Base-by-base conservation (phyloP, 2,113 vertebrate genomes). In the Hiodon alosoides region DNA sequence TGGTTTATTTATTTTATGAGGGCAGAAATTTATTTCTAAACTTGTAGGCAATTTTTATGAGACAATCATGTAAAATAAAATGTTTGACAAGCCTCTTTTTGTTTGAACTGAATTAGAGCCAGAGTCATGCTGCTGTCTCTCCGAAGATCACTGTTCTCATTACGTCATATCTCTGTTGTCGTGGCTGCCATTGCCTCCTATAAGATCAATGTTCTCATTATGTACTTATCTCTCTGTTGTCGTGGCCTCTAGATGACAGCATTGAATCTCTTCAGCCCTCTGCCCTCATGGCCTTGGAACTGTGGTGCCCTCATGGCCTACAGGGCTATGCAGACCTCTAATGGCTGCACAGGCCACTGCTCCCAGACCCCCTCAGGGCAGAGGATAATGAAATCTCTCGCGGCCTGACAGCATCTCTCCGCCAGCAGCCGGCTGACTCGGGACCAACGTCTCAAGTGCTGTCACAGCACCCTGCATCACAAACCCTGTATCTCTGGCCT, bases 401-500 rank as follows among this genome's bases (percentile, higher is more conserved):
- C 46, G 31, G 73, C 46, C 73, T 47, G 11, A 53, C n/a, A 47
- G 31, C 54, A 75, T 68, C 47, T 57, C 64, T 48, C 5, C 16
- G 7, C 7, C n/a, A 68, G 65, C 46, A 67, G 13, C 64, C 64
- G 17, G 54, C 31, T 5, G 62, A 75, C 62, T 67, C 52, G 68
- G 59, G 51, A 54, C 14, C 65, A 6, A 46, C 17, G 4, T 17
- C 13, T 16, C 9, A 17, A 50, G n/a, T 14, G 17, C 50, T 7
- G 47, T 52, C 14, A 14, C 50, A 68, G 48, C 10, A 11, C 58
- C 62, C 31, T 4, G 17, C 55, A 58, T 47, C 13, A 53, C 48
- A 71, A 53, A 54, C 50, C 67, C 67, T 76, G 69, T 70, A 76
- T 76, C 67, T 76, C 50, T 17, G 55, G 75, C 75, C 68, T 76